A percentile compares a stretch with the other conserved stretches of the same genome.
Evolutionary conservation across 2,888 invertebrate genomes (phyloP).

Genomic region (Gasteruption jaculator): DNA sequence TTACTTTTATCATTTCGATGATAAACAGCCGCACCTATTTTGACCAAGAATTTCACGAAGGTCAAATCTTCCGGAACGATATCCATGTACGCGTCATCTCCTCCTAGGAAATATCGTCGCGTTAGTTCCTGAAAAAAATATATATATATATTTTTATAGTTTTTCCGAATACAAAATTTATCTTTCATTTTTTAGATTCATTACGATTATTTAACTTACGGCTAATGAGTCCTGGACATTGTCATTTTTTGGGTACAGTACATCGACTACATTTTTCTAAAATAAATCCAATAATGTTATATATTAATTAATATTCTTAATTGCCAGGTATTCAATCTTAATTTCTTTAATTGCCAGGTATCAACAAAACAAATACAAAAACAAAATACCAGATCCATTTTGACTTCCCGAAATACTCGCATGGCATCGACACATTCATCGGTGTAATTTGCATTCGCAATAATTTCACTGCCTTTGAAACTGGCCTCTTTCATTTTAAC

Average conservation of each 20-base stretch:
- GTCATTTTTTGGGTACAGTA: constrained; percentile 33
- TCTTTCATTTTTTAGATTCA: neutral
- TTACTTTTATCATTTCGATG: constrained; percentile 39
- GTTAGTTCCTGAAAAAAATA: constrained; percentile 31
- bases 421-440: constrained; percentile 26
- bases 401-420: constrained; percentile 29
- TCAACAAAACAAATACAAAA: constrained; percentile 5
- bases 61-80: constrained; percentile 22
- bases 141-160: constrained; percentile 2
- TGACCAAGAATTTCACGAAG: constrained; percentile 34
- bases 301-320: neutral
- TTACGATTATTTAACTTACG: constrained; percentile 26
- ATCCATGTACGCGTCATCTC: constrained; percentile 41
- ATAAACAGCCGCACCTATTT: constrained; percentile 33
- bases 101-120: constrained; percentile 32
- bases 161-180: neutral
- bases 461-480: constrained; percentile 22
- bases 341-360: neutral
- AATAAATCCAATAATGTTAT: constrained; percentile 12
- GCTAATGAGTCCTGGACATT: constrained; percentile 30
- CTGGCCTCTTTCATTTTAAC: constrained; percentile 34
- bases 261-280: constrained; percentile 30
- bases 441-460: constrained; percentile 22
- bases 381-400: constrained; percentile 35
- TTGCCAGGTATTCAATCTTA: neutral